A percentile compares a stretch with the other conserved stretches of the same genome.
phyloP scores from a whole-genome alignment of 2,113 vertebrate genomes.

The Accipiter virgatus region DNA sequence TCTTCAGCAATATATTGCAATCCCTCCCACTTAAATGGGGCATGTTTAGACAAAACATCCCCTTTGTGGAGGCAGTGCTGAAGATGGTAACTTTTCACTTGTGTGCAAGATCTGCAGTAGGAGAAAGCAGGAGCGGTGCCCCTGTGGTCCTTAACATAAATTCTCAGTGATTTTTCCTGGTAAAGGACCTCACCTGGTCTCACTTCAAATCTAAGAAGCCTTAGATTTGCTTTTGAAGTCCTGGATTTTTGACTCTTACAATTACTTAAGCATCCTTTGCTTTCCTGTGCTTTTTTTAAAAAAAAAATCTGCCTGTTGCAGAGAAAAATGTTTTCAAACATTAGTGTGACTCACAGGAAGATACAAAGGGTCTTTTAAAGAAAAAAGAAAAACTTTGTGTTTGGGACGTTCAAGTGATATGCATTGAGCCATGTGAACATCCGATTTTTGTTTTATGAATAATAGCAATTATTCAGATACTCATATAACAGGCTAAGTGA shows the following conservation, averaged over 20 bases:
- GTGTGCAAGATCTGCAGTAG: fast-evolving
- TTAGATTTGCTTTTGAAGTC: neutral
- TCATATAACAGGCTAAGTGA: neutral
- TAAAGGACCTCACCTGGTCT: neutral
- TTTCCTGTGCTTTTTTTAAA: neutral
- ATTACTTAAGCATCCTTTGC: neutral
- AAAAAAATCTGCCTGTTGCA: neutral
- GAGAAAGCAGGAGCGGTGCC: neutral
- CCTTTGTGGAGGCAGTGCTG: neutral
- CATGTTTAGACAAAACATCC: neutral
- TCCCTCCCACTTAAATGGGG: neutral
- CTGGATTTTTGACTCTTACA: neutral
- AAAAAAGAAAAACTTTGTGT: neutral
- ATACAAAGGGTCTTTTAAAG: neutral
- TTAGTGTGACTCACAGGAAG: neutral
- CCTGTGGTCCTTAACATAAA: neutral
- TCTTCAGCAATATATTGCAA: neutral
- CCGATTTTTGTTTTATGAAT: neutral
- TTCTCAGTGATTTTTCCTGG: neutral
- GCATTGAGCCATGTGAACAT: neutral
- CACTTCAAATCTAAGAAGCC: neutral
- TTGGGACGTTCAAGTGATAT: neutral
- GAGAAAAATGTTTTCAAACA: neutral
- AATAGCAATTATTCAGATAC: neutral
- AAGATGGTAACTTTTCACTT: neutral